Conservation (phyloP, 2,113 vertebrate species). For the Menura novaehollandiae region DNA sequence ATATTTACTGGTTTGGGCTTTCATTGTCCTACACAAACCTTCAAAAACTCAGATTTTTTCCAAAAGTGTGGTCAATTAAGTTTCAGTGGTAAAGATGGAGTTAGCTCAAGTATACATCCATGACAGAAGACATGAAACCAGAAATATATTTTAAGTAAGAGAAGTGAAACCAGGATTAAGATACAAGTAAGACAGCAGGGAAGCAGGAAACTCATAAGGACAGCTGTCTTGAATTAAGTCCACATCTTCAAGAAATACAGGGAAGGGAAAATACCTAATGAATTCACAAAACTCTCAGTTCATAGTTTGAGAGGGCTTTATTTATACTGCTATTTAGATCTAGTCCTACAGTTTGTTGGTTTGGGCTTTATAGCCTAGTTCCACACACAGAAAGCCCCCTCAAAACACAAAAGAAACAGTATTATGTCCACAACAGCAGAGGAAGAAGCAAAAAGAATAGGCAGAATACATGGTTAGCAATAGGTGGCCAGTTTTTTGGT, state of each 20-base stretch:
- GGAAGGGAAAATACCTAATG: not conserved
- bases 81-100: not conserved
- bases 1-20: not conserved
- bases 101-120: not conserved
- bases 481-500: fast-evolving
- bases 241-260: not conserved
- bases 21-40: not conserved
- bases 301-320: not conserved
- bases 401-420: not conserved
- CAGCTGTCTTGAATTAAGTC: not conserved
- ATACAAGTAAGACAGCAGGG: not conserved
- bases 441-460: not conserved
- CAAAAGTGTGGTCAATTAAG: not conserved
- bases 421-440: not conserved
- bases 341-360: not conserved
- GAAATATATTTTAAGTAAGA: not conserved
- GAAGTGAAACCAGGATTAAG: constrained; percentile 5
- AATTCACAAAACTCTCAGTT: not conserved
- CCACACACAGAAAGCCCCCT: not conserved
- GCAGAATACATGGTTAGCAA: not conserved
- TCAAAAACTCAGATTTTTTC: not conserved
- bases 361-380: not conserved
- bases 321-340: not conserved
- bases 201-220: not conserved
- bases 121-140: not conserved